Evolutionary conservation across 2,113 vertebrate genomes (phyloP).

Genomic region (Apteryx mantelli): DNA sequence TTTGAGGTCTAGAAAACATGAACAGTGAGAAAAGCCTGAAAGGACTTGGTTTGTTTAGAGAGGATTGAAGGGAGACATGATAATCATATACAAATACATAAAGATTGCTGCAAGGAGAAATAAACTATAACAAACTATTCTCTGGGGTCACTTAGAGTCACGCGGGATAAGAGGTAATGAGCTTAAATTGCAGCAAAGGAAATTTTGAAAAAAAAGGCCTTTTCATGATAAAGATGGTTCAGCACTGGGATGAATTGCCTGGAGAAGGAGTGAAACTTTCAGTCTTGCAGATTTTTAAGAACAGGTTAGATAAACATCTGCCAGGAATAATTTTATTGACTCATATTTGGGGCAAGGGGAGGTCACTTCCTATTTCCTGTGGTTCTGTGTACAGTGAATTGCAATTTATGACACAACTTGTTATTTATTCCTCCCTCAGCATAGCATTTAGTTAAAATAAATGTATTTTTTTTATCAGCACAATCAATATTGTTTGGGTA

Average conservation of each 20-base stretch:
- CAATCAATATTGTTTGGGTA: background rate
- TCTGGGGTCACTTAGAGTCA: background rate
- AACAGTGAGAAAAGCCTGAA: background rate
- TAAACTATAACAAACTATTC: background rate
- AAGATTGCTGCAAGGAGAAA: background rate
- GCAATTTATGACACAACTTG: background rate
- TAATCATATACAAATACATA: background rate
- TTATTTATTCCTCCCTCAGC: constrained; percentile 29
- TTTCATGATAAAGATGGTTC: background rate
- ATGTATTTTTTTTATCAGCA: background rate
- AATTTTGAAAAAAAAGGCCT: background rate
- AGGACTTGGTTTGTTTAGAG: background rate
- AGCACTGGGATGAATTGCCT: background rate
- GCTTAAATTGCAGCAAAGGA: background rate
- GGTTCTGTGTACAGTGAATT: background rate
- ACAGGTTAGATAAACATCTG: background rate
- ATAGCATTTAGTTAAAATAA: constrained; percentile 5
- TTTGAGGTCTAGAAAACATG: background rate
- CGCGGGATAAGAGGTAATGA: background rate
- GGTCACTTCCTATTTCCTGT: background rate
- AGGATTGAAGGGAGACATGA: background rate
- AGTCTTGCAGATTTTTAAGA: background rate
- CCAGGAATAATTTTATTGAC: background rate
- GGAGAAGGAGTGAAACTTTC: background rate
- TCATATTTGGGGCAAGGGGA: background rate